Base-by-base conservation (phyloP, 2,113 vertebrate genomes). In the Rhynchopsitta pachyrhyncha region DNA sequence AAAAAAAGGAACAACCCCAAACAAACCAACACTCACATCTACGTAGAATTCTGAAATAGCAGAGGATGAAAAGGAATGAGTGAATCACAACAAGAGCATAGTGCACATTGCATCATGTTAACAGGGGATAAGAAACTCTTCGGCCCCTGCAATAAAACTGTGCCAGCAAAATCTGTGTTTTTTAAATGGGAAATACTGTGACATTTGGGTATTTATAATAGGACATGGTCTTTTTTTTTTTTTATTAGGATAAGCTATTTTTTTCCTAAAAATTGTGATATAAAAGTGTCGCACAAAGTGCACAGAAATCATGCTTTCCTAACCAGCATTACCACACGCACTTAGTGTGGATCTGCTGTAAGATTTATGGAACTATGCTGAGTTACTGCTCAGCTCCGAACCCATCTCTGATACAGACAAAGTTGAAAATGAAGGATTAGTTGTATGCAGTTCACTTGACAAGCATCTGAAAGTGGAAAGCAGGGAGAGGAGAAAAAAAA, bases 401-500 rank as follows among this genome's bases (percentile, higher is more conserved):
- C 77, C 79, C 86, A 86, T 95, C 85, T 77, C 80, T 62, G 79
- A 50, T n/a, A 83, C 78, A 96, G 91, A 70, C 89, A 96, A 33
- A 83, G 92, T 76, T 95, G 97, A 95, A 94, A 96, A 88, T 97
- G 98, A 98, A 97, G 96, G 97, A 98, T 98, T 97, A 79, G 68
- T 93, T 97, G 93, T 85, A 91, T 81, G 94, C 95, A 97, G 94
- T 98, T 97, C 94, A 94, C 96, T 94, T 96, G 97, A 97, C 98
- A 97, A 92, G 96, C 92, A 97, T 96, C 96, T 94, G 93, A 97
- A 95, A 95, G 88, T 57, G 44, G 85, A 93, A 66, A 86, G 79
- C 11, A 10, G 24, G 8, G 53, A 70, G 49, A 41, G 37, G 17
- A 17, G 20, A 13, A 22, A 22, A 57, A 55, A 53, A n/a, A 57